A percentile compares a stretch with the other conserved stretches of the same genome.
Evolutionary conservation across 2,888 invertebrate genomes (phyloP).

Genomic region (Eupeodes luniger): DNA sequence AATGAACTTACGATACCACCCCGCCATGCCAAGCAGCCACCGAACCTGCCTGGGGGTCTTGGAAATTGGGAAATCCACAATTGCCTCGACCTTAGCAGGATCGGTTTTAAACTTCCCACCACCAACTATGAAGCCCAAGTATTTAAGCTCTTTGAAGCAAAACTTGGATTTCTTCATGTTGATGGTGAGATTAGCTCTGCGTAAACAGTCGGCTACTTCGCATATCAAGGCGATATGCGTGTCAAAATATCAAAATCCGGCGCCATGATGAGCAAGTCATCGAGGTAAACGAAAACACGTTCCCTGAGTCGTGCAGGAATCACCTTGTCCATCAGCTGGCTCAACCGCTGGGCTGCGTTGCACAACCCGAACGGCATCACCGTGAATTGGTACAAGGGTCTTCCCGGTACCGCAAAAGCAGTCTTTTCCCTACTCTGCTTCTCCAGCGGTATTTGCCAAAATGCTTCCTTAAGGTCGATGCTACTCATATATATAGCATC

Average conservation of each 20-base stretch:
- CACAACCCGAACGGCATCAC: slow-evolving; percentile 71
- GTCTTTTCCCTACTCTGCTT: slow-evolving; percentile 24
- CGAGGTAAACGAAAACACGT: slow-evolving; percentile 62
- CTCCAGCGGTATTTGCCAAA: slow-evolving; percentile 52
- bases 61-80: slow-evolving; percentile 65
- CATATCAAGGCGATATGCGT: slow-evolving; percentile 55
- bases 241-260: slow-evolving; percentile 54
- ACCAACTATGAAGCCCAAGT: slow-evolving; percentile 66
- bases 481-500: slow-evolving; percentile 62
- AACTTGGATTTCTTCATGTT: slow-evolving; percentile 68
- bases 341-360: slow-evolving; percentile 65
- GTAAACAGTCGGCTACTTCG: slow-evolving; percentile 48
- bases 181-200: slow-evolving; percentile 62
- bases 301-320: slow-evolving; percentile 49
- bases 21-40: slow-evolving; percentile 72
- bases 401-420: slow-evolving; percentile 63
- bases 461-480: slow-evolving; percentile 38
- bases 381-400: slow-evolving; percentile 65
- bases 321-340: slow-evolving; percentile 59
- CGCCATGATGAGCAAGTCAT: slow-evolving; percentile 65
- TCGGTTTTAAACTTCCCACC: slow-evolving; percentile 54
- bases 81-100: slow-evolving; percentile 36
- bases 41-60: slow-evolving; percentile 66
- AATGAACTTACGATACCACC: slow-evolving; percentile 75
- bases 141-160: slow-evolving; percentile 56